phyloP scores from a whole-genome alignment of 1,140 invertebrate species.

The Chrysoperla carnea region DNA sequence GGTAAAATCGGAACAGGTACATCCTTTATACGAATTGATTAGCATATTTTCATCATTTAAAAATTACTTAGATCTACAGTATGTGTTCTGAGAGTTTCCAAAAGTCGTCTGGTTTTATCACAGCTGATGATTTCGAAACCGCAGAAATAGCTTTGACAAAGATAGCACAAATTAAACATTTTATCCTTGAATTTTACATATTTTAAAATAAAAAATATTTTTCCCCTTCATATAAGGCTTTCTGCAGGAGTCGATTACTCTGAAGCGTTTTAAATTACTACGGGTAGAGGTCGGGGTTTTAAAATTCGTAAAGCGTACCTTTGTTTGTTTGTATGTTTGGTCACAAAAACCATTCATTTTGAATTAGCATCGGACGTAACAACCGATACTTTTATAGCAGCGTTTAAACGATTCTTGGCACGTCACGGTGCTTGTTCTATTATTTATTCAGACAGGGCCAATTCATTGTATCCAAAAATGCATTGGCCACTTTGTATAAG shows the following conservation, averaged over 20 bases:
- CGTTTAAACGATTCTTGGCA: slow-evolving; percentile 10
- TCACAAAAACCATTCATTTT: slow-evolving; percentile 12
- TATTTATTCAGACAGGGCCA: slow-evolving; percentile 16
- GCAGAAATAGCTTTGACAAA: too few relatives aligned
- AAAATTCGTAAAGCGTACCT: slow-evolving; percentile 8
- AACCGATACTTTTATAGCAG: slow-evolving; percentile 11
- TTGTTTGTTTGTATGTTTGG: slow-evolving; percentile 11
- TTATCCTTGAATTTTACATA: too few relatives aligned
- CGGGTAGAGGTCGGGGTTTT: background rate
- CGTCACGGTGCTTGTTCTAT: slow-evolving; percentile 10
- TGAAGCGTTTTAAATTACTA: slow-evolving; percentile 6
- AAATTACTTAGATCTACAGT: too few relatives aligned
- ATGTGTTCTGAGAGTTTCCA: too few relatives aligned
- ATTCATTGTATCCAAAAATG: slow-evolving; percentile 10
- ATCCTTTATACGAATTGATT: too few relatives aligned
- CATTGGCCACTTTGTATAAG: background rate
- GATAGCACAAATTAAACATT: too few relatives aligned
- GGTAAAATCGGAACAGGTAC: too few relatives aligned
- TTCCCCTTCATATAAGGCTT: too few relatives aligned
- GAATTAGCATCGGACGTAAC: slow-evolving; percentile 10
- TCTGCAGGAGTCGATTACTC: slow-evolving; percentile 4
- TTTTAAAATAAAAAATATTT: too few relatives aligned
- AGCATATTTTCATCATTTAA: too few relatives aligned
- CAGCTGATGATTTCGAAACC: too few relatives aligned
- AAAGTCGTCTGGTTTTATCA: too few relatives aligned